Evolutionary conservation across 2,888 invertebrate genomes (phyloP), one percentile per base, ranked within the genome.

Genomic region (Drosophila picticornis): DNA sequence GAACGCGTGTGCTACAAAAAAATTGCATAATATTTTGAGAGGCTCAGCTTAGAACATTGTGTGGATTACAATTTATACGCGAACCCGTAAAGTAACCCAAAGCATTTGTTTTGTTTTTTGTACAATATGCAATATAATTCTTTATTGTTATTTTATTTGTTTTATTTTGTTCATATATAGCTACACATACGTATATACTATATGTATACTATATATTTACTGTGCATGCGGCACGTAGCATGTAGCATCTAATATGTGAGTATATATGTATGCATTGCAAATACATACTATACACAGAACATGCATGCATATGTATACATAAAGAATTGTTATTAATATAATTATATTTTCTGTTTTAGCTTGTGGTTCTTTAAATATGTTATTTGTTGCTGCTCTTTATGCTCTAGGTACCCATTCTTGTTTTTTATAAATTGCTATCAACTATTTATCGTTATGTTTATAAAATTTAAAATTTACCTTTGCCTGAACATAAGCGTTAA

Each of bases 71-170:
- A 27, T 13, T 4, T 52, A 7, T 22, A 34, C 16, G 31, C 22
- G 36, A 36, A 60, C 52, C 50, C 40, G 31, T 46, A 46, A 59
- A 72, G 46, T 22, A 69, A 52, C 60, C 31, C 25, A 53, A 72
- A 60, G 29, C 25, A 29, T 27, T 22, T 34, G 32, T 19, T 16
- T 19, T 10, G 19, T 51, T 52, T 73, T 73, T 76, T 65, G 77
- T 86, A 89, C 87, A 90, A 90, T 87, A 87, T 90, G 91, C 85
- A 90, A 90, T 87, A 90, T 90, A 88, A 78, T 90, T 91, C 90
- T 87, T 87, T 87, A 90, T 87, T 90, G 90, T 88, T 85, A 90
- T 90, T 90, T 90, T 79, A 69, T 83, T 77, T 80, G 61, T 72
- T 63, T 62, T 34, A 34, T 56, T 36, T n/a, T 63, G 57, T 53